Evolutionary conservation across 2,113 vertebrate species (phyloP).

Genomic region (Aspiorhynchus laticeps): DNA sequence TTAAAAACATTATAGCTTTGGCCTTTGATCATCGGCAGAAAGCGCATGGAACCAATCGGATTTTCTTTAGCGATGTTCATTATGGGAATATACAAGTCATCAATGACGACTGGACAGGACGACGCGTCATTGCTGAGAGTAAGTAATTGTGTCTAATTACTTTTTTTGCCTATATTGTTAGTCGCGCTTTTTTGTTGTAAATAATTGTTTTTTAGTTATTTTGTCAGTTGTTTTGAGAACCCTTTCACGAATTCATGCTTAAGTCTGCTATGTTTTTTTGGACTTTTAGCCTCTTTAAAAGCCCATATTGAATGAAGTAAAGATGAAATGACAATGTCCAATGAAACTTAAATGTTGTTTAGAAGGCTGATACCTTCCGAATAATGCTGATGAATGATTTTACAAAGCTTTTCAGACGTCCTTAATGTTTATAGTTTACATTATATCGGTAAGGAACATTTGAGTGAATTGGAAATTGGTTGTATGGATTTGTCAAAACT

Average conservation of each 20-base stretch:
- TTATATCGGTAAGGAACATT: not conserved
- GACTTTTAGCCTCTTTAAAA: no score
- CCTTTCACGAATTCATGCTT: not conserved
- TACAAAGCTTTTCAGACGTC: not conserved
- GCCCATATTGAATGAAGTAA: no score
- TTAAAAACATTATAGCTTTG: conserved; percentile 85
- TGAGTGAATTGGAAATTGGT: not conserved
- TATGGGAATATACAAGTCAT: conserved; percentile 88
- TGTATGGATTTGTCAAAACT: not conserved
- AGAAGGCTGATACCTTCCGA: not conserved
- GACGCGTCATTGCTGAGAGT: conserved; percentile 82
- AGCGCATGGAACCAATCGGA: conserved; percentile 77
- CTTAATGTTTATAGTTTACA: not conserved
- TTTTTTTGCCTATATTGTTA: not conserved
- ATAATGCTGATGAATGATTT: not conserved
- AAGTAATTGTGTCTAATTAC: conserved; percentile 61
- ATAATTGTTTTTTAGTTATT: not conserved
- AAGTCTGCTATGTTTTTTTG: no score
- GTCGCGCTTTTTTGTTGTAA: not conserved
- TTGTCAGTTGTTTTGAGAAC: not conserved
- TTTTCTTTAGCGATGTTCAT: conserved; percentile 87
- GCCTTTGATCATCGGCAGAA: conserved; percentile 82
- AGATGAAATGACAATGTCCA: not conserved
- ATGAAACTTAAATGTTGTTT: not conserved
- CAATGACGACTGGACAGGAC: conserved; percentile 84